These are phyloP conservation scores for Diorhabda elongata DNA, from an alignment of 1,140 invertebrate genomes.

Conservation along the genomic window DNA sequence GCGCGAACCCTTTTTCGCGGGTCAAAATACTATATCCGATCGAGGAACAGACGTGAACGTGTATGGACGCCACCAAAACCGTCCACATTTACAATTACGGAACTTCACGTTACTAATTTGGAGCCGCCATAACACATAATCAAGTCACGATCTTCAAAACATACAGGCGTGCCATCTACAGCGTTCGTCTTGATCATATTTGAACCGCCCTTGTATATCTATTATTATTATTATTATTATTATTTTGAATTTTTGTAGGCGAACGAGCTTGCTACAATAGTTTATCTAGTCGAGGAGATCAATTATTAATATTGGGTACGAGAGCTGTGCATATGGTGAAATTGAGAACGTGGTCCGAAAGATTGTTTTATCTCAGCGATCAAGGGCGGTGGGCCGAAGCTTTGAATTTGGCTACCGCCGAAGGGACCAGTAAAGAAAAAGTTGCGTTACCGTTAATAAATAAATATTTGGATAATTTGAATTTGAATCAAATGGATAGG, in stretches of 20 bases:
- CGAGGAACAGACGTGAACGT: too few relatives aligned
- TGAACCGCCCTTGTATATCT: too few relatives aligned
- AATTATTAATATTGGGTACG: slow-evolving; percentile 80
- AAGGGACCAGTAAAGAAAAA: slow-evolving; percentile 40
- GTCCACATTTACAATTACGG: too few relatives aligned
- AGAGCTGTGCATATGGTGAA: slow-evolving; percentile 75
- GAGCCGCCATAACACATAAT: too few relatives aligned
- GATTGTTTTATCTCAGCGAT: slow-evolving; percentile 66
- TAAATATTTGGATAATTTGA: slow-evolving; percentile 40
- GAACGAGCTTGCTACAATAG: slow-evolving; percentile 90
- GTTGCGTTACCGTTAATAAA: slow-evolving; percentile 37
- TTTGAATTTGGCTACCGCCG: slow-evolving; percentile 50
- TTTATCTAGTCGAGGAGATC: slow-evolving; percentile 73
- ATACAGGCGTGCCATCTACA: too few relatives aligned
- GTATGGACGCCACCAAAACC: too few relatives aligned
- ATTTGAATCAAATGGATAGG: slow-evolving; percentile 40
- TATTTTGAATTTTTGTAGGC: slow-evolving; percentile 39
- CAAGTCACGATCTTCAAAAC: too few relatives aligned
- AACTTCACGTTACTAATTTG: too few relatives aligned
- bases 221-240: too few relatives aligned
- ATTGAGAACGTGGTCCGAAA: slow-evolving; percentile 78
- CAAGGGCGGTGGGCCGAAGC: slow-evolving; percentile 63
- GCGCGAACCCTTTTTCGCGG: too few relatives aligned
- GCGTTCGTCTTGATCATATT: too few relatives aligned
- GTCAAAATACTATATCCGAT: too few relatives aligned